Percentiles rank a stretch among this genome's conserved stretches.
phyloP scores from a whole-genome alignment of 2,888 invertebrate species.

The Bursaphelenchus okinawaensis region DNA sequence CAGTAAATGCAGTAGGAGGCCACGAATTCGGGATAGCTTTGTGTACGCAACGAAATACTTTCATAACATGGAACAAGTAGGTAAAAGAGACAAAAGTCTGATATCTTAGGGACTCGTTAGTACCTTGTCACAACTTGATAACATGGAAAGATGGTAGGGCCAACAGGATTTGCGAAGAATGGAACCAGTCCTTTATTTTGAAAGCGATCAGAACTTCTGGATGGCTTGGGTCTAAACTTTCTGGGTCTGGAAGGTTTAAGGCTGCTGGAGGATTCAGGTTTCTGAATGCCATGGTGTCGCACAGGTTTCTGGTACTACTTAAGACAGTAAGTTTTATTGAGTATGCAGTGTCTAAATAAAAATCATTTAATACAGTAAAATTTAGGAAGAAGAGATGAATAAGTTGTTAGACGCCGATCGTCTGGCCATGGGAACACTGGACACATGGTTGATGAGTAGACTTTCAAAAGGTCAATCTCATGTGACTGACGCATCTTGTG shows the following conservation, averaged over 20 bases:
- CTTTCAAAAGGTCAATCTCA: constrained; percentile 57
- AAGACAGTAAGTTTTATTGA: constrained; percentile 21
- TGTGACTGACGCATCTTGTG: constrained; percentile 82
- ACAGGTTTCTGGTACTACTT: constrained; percentile 44
- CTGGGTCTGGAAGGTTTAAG: constrained; percentile 74
- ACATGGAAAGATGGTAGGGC: constrained; percentile 80
- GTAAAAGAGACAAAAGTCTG: constrained; percentile 7
- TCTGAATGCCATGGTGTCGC: constrained; percentile 48
- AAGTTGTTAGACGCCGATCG: constrained; percentile 67
- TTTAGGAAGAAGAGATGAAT: constrained; percentile 62
- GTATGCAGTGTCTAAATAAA: constrained; percentile 2
- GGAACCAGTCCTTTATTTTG: constrained; percentile 37
- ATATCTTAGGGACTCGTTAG: constrained; percentile 65
- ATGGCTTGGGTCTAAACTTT: constrained; percentile 60
- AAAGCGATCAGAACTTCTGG: constrained; percentile 22
- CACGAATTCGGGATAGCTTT: constrained; percentile 66
- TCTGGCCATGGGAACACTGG: constrained; percentile 73
- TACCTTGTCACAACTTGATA: constrained; percentile 76
- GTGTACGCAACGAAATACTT: constrained; percentile 75
- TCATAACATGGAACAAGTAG: constrained; percentile 71
- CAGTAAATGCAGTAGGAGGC: too few relatives aligned
- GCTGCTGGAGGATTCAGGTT: constrained; percentile 72
- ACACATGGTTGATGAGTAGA: constrained; percentile 85
- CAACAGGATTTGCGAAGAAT: constrained; percentile 32
- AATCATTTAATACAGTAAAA: not conserved